Percentiles rank a stretch among this genome's conserved stretches.
phyloP scores from a whole-genome alignment of 2,888 invertebrate genomes.

The Drosophila kambysellisi region DNA sequence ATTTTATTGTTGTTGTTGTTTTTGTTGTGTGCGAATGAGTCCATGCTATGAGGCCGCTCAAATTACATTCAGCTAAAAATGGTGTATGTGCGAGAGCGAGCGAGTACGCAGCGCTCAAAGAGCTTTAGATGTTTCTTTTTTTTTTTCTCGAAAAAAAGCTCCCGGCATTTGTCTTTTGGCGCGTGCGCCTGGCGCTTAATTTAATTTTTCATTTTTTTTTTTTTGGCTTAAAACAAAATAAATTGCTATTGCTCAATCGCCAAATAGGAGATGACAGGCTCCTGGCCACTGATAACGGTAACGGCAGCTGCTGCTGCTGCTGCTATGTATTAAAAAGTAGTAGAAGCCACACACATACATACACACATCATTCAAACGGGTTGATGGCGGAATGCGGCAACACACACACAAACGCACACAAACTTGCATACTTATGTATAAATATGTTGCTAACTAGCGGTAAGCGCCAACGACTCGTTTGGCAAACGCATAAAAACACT shows the following conservation, averaged over 20 bases:
- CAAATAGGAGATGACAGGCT: constrained; percentile 30
- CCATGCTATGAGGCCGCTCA: constrained; percentile 82
- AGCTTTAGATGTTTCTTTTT: constrained; percentile 41
- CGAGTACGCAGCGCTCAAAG: constrained; percentile 57
- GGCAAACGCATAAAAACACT: constrained; percentile 60
- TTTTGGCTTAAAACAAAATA: constrained; percentile 27
- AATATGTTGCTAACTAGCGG: constrained; percentile 60
- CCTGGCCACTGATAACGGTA: constrained; percentile 62
- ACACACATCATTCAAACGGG: constrained; percentile 53
- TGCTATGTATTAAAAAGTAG: constrained; percentile 30
- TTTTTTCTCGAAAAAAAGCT: constrained; percentile 28
- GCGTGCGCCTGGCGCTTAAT: constrained; percentile 57
- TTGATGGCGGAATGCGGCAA: constrained; percentile 72
- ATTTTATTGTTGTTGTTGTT: constrained; percentile 5
- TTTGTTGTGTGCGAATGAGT: constrained; percentile 73
- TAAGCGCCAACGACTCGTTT: constrained; percentile 76
- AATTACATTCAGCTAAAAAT: constrained; percentile 86
- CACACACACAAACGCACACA: constrained; percentile 8
- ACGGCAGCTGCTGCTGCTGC: constrained; percentile 58
- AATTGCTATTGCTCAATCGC: constrained; percentile 60
- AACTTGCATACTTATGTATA: background rate
- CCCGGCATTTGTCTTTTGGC: constrained; percentile 52
- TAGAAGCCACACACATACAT: constrained; percentile 21
- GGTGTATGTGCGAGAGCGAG: constrained; percentile 70
- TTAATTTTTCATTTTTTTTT: constrained; percentile 19